phyloP scores from a whole-genome alignment of 2,888 invertebrate species.

The Leucophenga maculata region DNA sequence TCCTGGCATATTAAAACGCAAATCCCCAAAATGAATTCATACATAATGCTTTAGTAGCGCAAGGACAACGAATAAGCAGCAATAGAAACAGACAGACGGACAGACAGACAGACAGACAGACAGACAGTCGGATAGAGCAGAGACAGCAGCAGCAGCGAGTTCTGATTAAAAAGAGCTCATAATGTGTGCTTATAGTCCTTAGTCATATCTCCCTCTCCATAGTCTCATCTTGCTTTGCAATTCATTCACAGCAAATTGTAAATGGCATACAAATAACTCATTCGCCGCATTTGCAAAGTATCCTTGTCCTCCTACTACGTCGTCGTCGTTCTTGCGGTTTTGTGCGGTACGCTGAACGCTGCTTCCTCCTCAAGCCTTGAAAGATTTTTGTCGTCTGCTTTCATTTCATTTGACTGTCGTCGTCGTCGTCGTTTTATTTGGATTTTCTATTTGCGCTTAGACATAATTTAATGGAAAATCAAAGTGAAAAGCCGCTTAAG shows the following conservation, averaged over 20 bases:
- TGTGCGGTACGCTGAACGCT: too few relatives aligned
- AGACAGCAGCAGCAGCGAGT: neutral
- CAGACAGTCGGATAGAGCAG: neutral
- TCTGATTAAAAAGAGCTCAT: neutral
- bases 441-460: too few relatives aligned
- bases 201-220: constrained; percentile 27
- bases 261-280: constrained; percentile 15
- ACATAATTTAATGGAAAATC: constrained; percentile 14
- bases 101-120: neutral
- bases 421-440: too few relatives aligned
- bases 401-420: too few relatives aligned
- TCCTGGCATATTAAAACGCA: constrained; percentile 52
- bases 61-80: neutral
- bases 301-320: too few relatives aligned
- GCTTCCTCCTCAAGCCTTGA: neutral
- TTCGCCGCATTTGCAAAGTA: neutral
- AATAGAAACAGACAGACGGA: neutral
- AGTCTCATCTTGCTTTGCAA: constrained; percentile 6
- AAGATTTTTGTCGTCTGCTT: neutral
- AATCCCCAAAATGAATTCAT: constrained; percentile 48
- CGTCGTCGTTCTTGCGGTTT: neutral
- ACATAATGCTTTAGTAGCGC: constrained; percentile 8
- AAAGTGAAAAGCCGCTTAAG: constrained; percentile 17
- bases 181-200: constrained; percentile 7
- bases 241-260: neutral